A percentile compares a stretch with the other conserved stretches of the same genome.
These are phyloP conservation scores for Corapipo altera DNA, from an alignment of 2,113 vertebrate species.

Conservation along the genomic window DNA sequence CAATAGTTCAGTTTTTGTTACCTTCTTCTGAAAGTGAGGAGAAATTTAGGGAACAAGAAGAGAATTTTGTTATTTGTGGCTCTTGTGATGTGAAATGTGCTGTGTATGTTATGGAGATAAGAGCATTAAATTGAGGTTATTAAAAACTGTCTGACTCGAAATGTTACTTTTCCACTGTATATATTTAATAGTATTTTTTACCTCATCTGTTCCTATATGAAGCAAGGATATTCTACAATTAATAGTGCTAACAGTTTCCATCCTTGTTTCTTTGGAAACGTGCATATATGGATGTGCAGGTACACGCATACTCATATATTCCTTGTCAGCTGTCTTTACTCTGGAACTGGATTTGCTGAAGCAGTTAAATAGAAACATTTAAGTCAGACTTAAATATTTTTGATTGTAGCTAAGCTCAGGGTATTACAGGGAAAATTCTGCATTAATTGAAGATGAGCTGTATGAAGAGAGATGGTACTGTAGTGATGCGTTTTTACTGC, in stretches of 20 bases:
- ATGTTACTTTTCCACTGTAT: background rate
- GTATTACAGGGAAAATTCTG: background rate
- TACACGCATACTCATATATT: background rate
- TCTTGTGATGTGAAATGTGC: background rate
- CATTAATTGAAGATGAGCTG: background rate
- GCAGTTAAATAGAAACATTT: background rate
- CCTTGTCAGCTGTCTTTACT: background rate
- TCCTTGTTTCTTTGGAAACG: background rate
- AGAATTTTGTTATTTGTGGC: background rate
- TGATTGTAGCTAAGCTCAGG: background rate
- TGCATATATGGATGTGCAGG: fast-evolving
- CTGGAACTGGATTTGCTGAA: background rate
- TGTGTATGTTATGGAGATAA: background rate
- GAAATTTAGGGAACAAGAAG: background rate
- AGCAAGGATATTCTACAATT: background rate
- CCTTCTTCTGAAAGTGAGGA: background rate
- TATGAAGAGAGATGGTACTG: background rate
- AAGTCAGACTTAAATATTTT: background rate
- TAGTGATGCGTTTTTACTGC: background rate
- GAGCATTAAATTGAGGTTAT: background rate
- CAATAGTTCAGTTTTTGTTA: background rate
- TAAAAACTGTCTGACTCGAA: background rate
- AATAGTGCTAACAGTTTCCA: background rate
- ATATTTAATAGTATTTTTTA: background rate
- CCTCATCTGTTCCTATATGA: background rate